Evolutionary conservation across 2,797 vertebrate species (phyloP), one percentile per base, ranked within the genome.

Genomic region (Rhinichthys osculus): DNA sequence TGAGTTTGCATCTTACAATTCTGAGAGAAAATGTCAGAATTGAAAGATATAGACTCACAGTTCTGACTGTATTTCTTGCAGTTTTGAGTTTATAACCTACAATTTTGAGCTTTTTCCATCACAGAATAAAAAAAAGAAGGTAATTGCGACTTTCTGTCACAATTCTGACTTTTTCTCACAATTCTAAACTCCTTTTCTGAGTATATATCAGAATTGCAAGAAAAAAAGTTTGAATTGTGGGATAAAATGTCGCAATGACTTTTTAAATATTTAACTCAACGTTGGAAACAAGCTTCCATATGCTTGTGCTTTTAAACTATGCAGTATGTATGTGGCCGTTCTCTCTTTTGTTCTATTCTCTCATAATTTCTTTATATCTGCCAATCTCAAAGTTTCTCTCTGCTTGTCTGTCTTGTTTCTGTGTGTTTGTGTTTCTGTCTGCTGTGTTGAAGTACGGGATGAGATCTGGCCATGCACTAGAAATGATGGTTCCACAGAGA

Each of bases 401-500:
- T 19, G 38, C 40, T 62, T 77, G n/a, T 44, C 71, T 67, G n/a
- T 67, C 47, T 67, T 74, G 59, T 42, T 82, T 70, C 54, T 77
- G 35, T 42, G 13, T 69, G 44, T 69, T 70, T 86, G 71, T 82
- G 73, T 77, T 79, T 85, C 79, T 33, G 44, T 81, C 62, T 86
- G 78, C 70, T 81, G 57, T 81, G 79, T 47, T 64, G 73, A 78
- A 42, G 54, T 78, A 71, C 27, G 54, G 66, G 59, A 82, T 82
- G 84, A 64, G 72, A 77, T 54, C 67, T 86, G 64, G 77, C 50
- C 72, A 89, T 78, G 85, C 78, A 67, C 83, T 67, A 62, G 59
- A 85, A 79, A 82, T 73, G 82, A 72, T 59, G 16, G 59, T 47
- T 76, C 85, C 83, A 57, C 59, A 66, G 86, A 85, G 88, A 83